Percentiles rank a stretch among this genome's conserved stretches.
Evolutionary conservation across 2,113 vertebrate genomes (phyloP).

Genomic region (Hoplias malabaricus): DNA sequence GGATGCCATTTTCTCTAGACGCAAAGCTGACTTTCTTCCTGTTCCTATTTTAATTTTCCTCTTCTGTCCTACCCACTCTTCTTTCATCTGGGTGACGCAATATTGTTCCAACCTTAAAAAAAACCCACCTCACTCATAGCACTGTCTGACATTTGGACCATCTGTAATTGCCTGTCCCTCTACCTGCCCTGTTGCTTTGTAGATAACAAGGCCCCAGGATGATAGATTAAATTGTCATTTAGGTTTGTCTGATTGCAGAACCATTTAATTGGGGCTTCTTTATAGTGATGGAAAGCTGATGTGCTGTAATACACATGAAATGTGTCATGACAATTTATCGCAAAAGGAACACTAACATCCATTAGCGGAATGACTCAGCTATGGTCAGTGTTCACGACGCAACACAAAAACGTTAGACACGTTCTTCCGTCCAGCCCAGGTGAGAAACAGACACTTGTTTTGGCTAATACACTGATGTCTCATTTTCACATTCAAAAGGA

Average conservation of each 20-base stretch:
- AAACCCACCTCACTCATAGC: not conserved
- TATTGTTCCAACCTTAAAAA: not conserved
- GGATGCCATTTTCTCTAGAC: constrained; percentile 9
- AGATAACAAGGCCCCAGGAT: constrained; percentile 21
- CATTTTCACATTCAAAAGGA: constrained; percentile 5
- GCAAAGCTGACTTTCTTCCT: not conserved
- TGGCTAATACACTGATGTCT: not conserved
- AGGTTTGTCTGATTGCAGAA: constrained; percentile 10
- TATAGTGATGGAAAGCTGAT: not conserved
- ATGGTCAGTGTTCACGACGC: constrained; percentile 6
- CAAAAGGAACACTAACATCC: not conserved
- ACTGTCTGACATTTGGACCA: constrained; percentile 25
- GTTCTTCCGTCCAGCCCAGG: not conserved
- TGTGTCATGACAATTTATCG: not conserved
- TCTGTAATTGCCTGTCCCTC: constrained; percentile 20
- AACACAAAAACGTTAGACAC: not conserved
- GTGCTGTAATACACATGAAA: not conserved
- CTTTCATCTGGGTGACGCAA: not conserved
- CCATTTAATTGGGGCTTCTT: not conserved
- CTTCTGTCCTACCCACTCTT: not conserved
- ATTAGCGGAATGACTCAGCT: constrained; percentile 5
- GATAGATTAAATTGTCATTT: constrained; percentile 38
- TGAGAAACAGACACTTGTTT: not conserved
- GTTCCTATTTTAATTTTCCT: constrained; percentile 23
- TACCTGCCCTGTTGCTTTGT: constrained; percentile 17